phyloP scores from a whole-genome alignment of 2,797 vertebrate species.

The Molossus alvarezi region DNA sequence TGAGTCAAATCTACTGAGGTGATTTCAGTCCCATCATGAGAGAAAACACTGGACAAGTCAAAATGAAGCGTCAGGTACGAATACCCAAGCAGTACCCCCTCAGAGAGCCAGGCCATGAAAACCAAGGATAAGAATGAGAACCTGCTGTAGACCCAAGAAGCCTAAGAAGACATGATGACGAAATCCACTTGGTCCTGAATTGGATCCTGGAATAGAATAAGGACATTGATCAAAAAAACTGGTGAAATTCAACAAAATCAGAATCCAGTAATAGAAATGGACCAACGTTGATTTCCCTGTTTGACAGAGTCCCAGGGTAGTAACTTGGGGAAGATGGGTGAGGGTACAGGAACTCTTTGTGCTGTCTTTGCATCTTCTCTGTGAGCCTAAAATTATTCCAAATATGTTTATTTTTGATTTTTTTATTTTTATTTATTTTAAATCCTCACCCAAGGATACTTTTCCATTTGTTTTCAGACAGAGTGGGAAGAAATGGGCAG shows the following conservation, averaged over 20 bases:
- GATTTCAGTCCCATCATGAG: not conserved
- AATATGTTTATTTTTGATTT: not conserved
- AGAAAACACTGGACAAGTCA: not conserved
- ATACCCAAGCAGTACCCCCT: not conserved
- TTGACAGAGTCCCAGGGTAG: not conserved
- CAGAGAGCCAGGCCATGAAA: not conserved
- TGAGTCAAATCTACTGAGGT: not conserved
- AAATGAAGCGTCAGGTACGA: not conserved
- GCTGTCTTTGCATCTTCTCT: not conserved
- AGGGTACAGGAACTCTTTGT: not conserved
- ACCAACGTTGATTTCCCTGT: not conserved
- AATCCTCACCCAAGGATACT: too few species aligned
- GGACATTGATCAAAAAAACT: not conserved
- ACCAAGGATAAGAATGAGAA: not conserved
- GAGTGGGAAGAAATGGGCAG: too few species aligned
- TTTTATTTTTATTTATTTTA: too few species aligned
- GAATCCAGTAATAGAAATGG: not conserved
- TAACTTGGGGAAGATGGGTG: not conserved
- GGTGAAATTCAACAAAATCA: not conserved
- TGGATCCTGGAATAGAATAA: not conserved
- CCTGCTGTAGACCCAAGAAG: not conserved
- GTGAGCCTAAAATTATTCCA: slow-evolving; percentile 23
- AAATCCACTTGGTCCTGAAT: not conserved
- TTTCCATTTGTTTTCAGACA: too few species aligned
- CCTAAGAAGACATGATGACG: not conserved